Conservation (phyloP, 2,888 invertebrate genomes). For the Drosophila meridiana region DNA sequence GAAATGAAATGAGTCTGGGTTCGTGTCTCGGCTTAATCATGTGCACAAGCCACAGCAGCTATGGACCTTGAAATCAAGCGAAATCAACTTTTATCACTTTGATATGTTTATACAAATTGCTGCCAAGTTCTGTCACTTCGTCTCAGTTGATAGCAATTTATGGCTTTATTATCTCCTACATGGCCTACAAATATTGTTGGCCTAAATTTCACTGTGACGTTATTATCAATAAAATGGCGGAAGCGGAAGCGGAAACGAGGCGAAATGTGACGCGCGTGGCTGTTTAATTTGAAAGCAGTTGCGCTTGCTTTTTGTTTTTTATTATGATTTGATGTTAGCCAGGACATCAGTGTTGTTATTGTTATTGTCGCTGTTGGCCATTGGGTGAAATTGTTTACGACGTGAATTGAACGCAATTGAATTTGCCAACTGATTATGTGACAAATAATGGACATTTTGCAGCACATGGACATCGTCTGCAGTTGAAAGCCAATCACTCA, state of each 20-base stretch:
- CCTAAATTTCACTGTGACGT: slow-evolving; percentile 19
- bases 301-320: slow-evolving; percentile 38
- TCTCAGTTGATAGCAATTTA: slow-evolving; percentile 35
- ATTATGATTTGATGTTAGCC: slow-evolving; percentile 55
- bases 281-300: slow-evolving; percentile 55
- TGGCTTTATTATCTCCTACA: slow-evolving; percentile 55
- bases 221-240: slow-evolving; percentile 23
- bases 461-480: slow-evolving; percentile 29
- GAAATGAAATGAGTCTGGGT: background rate
- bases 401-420: slow-evolving; percentile 56
- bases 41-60: background rate
- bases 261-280: slow-evolving; percentile 52
- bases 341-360: slow-evolving; percentile 43
- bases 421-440: slow-evolving; percentile 58
- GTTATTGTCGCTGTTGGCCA: slow-evolving; percentile 18
- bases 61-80: background rate
- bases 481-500: slow-evolving; percentile 66
- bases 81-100: background rate
- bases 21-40: background rate
- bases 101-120: slow-evolving; percentile 21
- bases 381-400: slow-evolving; percentile 68
- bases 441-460: slow-evolving; percentile 17
- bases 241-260: slow-evolving; percentile 69
- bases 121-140: background rate
- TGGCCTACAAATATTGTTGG: slow-evolving; percentile 24